phyloP scores from a whole-genome alignment of 2,888 invertebrate genomes.

The Amorpha juglandis region DNA sequence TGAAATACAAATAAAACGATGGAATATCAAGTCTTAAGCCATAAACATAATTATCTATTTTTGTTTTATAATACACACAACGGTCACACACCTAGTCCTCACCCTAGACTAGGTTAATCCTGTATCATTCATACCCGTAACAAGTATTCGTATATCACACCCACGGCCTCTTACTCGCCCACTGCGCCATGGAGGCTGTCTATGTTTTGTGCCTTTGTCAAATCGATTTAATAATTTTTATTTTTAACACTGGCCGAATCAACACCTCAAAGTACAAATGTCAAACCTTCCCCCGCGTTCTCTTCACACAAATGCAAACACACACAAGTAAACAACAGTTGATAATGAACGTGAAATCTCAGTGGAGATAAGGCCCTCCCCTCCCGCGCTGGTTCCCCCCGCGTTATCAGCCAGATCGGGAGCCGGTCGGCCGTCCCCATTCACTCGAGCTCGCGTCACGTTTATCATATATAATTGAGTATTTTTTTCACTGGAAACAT shows the following conservation, averaged over 20 bases:
- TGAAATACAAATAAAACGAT: too few relatives aligned
- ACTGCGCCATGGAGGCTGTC: too few relatives aligned
- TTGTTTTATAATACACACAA: too few relatives aligned
- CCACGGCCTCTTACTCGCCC: too few relatives aligned
- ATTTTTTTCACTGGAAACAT: slow-evolving; percentile 19
- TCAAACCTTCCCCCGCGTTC: slow-evolving; percentile 10
- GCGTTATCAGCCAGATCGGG: slow-evolving; percentile 61
- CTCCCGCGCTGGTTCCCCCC: slow-evolving; percentile 37
- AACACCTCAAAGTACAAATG: background rate
- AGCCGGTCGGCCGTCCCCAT: slow-evolving; percentile 48
- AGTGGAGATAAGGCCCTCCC: slow-evolving; percentile 61
- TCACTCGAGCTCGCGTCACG: slow-evolving; percentile 55
- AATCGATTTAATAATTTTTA: background rate
- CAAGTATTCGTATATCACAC: too few relatives aligned
- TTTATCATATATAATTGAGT: slow-evolving; percentile 40
- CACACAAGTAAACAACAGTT: slow-evolving; percentile 51
- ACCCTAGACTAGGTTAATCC: too few relatives aligned
- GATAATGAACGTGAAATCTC: slow-evolving; percentile 80
- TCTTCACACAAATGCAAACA: slow-evolving; percentile 26
- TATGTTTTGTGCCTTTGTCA: too few relatives aligned
- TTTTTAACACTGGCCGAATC: slow-evolving; percentile 10
- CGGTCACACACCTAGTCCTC: too few relatives aligned
- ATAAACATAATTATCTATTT: too few relatives aligned
- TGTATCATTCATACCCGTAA: too few relatives aligned
- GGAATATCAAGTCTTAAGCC: too few relatives aligned